Conservation (phyloP, 2,113 vertebrate species). For the Perca fluviatilis region DNA sequence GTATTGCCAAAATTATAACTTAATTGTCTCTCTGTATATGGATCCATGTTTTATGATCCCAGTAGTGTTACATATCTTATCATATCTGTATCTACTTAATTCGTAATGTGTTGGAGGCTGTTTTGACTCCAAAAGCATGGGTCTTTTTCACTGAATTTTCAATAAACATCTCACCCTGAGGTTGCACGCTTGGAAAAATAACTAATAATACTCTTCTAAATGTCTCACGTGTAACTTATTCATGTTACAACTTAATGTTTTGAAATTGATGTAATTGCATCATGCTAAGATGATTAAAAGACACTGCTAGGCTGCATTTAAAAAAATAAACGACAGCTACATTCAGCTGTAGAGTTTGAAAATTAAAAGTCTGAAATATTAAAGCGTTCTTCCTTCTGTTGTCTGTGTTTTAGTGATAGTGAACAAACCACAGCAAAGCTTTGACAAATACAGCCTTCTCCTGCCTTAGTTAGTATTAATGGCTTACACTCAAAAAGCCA, state of each 20-base stretch:
- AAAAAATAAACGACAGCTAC: conserved; percentile 16
- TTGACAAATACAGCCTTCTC: conserved; percentile 32
- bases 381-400: background rate
- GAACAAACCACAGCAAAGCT: conserved; percentile 45
- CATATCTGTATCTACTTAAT: conserved; percentile 50
- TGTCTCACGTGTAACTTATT: conserved; percentile 51
- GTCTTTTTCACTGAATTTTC: conserved; percentile 62
- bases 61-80: background rate
- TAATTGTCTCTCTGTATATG: conserved; percentile 19
- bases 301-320: background rate
- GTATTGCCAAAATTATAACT: background rate
- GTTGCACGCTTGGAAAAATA: conserved; percentile 53
- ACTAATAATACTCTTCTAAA: conserved; percentile 66
- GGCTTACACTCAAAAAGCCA: conserved; percentile 45
- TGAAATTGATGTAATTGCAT: conserved; percentile 44
- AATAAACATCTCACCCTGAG: conserved; percentile 65
- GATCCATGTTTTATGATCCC: background rate
- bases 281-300: conserved; percentile 32
- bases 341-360: background rate
- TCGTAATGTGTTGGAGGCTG: conserved; percentile 60
- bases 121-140: conserved; percentile 50
- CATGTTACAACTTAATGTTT: conserved; percentile 43
- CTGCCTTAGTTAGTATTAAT: conserved; percentile 64
- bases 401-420: conserved; percentile 34
- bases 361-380: conserved; percentile 18